Conservation (phyloP, 30 jellyfish, hydroid and myxozoan genomes). For the Phacellophora camtschatica region DNA sequence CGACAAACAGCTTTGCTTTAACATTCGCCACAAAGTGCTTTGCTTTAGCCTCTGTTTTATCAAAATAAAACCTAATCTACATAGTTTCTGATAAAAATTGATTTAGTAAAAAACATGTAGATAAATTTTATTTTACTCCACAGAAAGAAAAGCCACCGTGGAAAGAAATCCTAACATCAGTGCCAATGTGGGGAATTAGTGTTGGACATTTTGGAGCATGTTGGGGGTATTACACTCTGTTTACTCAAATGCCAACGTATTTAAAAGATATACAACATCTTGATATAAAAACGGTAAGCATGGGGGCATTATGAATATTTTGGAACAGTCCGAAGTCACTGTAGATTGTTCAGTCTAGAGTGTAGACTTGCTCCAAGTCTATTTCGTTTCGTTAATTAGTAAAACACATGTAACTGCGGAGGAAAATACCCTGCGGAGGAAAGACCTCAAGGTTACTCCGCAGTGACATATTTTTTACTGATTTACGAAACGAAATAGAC, state of each 20-base stretch:
- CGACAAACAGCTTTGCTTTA: too few species aligned
- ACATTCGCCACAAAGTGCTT: neutral
- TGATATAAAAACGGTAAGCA: conserved; percentile 79
- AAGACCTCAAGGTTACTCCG: too few species aligned
- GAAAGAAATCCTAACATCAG: conserved; percentile 74
- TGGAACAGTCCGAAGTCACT: neutral
- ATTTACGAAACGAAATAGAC: too few species aligned
- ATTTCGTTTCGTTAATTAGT: too few species aligned
- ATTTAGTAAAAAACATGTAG: too few species aligned
- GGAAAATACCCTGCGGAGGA: too few species aligned
- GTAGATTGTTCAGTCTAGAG: neutral
- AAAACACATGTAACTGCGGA: too few species aligned
- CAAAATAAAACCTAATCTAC: too few species aligned
- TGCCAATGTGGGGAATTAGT: conserved; percentile 93
- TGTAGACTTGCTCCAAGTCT: neutral
- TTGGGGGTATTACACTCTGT: conserved; percentile 94
- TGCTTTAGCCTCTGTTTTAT: too few species aligned
- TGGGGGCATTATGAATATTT: too few species aligned
- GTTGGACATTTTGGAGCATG: conserved; percentile 97
- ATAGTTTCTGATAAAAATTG: too few species aligned
- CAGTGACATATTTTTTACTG: too few species aligned
- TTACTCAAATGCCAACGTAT: conserved; percentile 93
- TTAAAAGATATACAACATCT: conserved; percentile 88
- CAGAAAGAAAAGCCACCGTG: conserved; percentile 92
- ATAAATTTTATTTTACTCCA: neutral